Evolutionary conservation across 2,113 vertebrate genomes (phyloP).

Genomic region (Lepus timidus): DNA sequence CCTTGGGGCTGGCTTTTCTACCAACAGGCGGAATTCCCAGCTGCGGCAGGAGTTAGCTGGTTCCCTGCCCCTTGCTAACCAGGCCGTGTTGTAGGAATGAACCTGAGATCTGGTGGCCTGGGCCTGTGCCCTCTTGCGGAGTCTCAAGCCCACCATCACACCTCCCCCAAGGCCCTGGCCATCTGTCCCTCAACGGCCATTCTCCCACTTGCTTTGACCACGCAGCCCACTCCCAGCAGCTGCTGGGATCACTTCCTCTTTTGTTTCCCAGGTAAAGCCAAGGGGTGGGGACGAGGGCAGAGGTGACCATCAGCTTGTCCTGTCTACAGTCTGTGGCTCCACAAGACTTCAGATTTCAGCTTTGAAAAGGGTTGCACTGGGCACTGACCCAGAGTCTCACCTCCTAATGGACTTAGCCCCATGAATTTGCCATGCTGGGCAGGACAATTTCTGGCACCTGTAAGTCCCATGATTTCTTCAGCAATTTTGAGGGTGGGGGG

Average conservation of each 20-base stretch:
- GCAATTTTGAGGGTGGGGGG: conserved; percentile 82
- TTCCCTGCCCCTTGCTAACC: background rate
- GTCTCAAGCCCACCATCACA: background rate
- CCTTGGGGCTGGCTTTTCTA: background rate
- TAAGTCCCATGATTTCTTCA: conserved; percentile 82
- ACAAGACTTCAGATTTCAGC: conserved; percentile 55
- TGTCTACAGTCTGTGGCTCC: background rate
- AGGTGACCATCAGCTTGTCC: background rate
- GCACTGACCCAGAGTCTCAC: conserved; percentile 67
- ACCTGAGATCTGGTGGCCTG: background rate
- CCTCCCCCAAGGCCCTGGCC: background rate
- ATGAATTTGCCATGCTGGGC: conserved; percentile 51
- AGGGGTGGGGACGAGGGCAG: background rate
- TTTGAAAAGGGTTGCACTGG: conserved; percentile 82
- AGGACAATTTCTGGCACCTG: conserved; percentile 83
- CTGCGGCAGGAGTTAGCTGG: background rate
- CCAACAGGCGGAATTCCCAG: background rate
- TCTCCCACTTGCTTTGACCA: background rate
- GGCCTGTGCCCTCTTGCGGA: background rate
- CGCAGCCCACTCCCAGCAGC: background rate
- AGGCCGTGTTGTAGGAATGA: background rate
- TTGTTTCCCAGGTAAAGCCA: background rate
- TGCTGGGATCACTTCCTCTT: background rate
- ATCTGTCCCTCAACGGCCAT: background rate
- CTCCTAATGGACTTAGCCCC: conserved; percentile 67